phyloP scores from a whole-genome alignment of 2,113 vertebrate genomes.

The Sinocyclocheilus rhinocerous region DNA sequence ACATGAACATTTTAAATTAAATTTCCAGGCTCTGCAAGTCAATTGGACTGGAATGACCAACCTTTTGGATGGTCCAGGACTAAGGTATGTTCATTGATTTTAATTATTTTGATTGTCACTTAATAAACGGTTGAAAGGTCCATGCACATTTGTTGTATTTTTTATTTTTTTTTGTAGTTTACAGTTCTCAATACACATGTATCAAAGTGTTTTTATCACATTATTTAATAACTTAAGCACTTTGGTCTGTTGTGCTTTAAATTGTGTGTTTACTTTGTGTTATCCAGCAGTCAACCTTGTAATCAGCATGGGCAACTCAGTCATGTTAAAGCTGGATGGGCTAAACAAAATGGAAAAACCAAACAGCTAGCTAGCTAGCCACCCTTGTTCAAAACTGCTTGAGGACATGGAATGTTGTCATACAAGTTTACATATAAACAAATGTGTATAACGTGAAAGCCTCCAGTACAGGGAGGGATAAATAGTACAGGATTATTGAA shows the following conservation, averaged over 20 bases:
- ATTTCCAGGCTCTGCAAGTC: constrained; percentile 78
- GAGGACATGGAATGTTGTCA: background rate
- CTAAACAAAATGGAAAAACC: background rate
- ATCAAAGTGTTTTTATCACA: background rate
- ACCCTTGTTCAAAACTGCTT: constrained; percentile 8
- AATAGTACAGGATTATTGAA: background rate
- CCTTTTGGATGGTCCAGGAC: constrained; percentile 86
- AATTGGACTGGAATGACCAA: constrained; percentile 97
- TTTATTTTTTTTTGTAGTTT: background rate
- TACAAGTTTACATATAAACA: background rate
- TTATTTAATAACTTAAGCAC: background rate
- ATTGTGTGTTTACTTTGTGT: background rate
- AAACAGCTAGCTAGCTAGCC: background rate
- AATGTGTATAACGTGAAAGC: background rate
- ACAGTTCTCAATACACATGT: background rate
- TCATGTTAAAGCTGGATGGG: background rate
- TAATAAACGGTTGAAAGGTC: background rate
- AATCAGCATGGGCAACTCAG: background rate
- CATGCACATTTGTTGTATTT: background rate
- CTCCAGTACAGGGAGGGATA: background rate
- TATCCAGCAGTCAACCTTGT: background rate
- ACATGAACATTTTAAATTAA: background rate
- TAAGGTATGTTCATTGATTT: constrained; percentile 78
- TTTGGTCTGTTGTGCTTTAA: background rate
- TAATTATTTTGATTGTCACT: background rate